Percentiles rank a stretch among this genome's conserved stretches.
These are phyloP conservation scores for Danio kyathit DNA, from an alignment of 2,797 vertebrate genomes.

Conservation along the genomic window DNA sequence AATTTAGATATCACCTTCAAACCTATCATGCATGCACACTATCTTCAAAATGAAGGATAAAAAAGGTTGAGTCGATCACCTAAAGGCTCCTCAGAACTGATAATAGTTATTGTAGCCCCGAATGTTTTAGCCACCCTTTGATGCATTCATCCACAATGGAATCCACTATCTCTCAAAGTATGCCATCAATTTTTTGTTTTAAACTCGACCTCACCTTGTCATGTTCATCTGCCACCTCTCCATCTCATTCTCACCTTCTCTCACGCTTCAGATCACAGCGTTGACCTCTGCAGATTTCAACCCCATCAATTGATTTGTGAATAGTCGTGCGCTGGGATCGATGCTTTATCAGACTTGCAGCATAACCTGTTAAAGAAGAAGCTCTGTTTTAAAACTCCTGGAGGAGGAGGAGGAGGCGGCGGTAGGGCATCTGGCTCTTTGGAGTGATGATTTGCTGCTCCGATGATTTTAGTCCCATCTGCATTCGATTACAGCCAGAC, in stretches of 20 bases:
- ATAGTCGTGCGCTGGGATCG: conserved; percentile 91
- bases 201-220: conserved; percentile 51
- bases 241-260: conserved; percentile 58
- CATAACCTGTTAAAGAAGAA: conserved; percentile 96
- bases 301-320: conserved; percentile 98
- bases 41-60: conserved; percentile 21
- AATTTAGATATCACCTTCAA: conserved; percentile 66
- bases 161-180: conserved; percentile 66
- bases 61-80: conserved; percentile 12
- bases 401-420: conserved; percentile 50
- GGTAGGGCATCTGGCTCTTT: conserved; percentile 76
- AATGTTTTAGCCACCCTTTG: conserved; percentile 64
- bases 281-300: conserved; percentile 92
- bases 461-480: conserved; percentile 96
- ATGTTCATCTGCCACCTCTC: conserved; percentile 55
- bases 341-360: conserved; percentile 99
- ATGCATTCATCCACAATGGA: conserved; percentile 65
- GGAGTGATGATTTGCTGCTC: conserved; percentile 91
- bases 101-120: conserved; percentile 46
- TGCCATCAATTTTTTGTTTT: conserved; percentile 22
- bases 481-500: conserved; percentile 95
- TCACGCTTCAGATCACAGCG: conserved; percentile 69
- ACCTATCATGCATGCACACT: conserved; percentile 62
- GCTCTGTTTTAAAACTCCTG: conserved; percentile 89
- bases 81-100: conserved; percentile 2